Conservation (phyloP, 2,113 vertebrate genomes). For the Neomonachus schauinslandi region DNA sequence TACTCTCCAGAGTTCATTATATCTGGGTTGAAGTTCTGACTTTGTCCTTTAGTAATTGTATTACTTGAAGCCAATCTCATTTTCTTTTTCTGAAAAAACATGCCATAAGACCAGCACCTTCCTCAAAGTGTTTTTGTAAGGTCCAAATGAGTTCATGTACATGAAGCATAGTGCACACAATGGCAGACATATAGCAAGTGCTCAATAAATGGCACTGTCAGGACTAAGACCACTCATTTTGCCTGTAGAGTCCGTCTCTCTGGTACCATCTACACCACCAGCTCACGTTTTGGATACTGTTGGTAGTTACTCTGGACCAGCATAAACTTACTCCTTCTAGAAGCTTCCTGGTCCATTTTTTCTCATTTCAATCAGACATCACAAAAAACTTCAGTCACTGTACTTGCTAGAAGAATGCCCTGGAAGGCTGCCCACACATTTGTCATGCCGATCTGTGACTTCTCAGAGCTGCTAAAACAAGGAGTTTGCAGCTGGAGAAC, state of each 20-base stretch:
- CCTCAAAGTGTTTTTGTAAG: neutral
- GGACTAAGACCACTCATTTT: neutral
- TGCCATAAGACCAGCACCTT: neutral
- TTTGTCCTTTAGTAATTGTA: neutral
- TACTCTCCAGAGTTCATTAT: neutral
- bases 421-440: neutral
- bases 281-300: neutral
- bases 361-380: neutral
- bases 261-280: neutral
- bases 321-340: neutral
- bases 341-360: neutral
- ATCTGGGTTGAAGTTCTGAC: neutral
- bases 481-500: neutral
- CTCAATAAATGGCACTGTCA: neutral
- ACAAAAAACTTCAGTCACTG: neutral
- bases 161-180: rapidly evolving
- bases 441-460: rapidly evolving
- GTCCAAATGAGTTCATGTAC: neutral
- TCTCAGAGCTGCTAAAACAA: neutral
- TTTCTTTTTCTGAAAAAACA: neutral
- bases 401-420: neutral
- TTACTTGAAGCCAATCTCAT: neutral
- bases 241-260: neutral
- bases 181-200: neutral
- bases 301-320: neutral